Base-by-base conservation (phyloP, 2,113 vertebrate species). In the Dicrurus megarhynchus region DNA sequence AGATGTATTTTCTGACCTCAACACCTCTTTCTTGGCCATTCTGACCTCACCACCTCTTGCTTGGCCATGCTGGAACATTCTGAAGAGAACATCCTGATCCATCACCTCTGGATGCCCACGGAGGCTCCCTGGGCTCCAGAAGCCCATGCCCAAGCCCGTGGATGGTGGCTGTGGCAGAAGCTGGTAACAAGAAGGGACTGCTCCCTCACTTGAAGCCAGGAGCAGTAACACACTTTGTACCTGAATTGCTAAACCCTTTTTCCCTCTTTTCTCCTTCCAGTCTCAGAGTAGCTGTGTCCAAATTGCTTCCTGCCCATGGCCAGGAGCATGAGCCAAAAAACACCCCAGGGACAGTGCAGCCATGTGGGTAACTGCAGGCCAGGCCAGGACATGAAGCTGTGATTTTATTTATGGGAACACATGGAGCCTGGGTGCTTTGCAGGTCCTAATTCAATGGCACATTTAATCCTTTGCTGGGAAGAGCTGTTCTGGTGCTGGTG, bases 221-320 rank as follows among this genome's bases (percentile, higher is more conserved):
- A 57, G 13, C 2, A 7, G 23, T 44, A 35, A 7, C 39, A 56
- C 30, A 44, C 0, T 42, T 70, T 14, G 18, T 14, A 64, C 17
- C 16, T 39, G 16, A 18, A 22, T 22, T 67, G 2, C 27, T 78
- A 32, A 89, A 24, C 13, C 1, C 7, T 16, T 56, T 63, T 28
- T 5, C 8, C 18, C 22, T 84, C 37, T 86, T 55, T 90, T 63
- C 52, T 85, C 19, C 18, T 42, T 50, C 42, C 42, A 82, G 10
- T 30, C 30, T 39, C 0, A 0, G 24, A 11, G 5, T 55, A 35
- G 12, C 15, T 52, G 39, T 12, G 15, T 56, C 33, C 47, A 35
- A 76, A 32, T 16, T 32, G 6, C 30, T 11, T 81, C 47, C 27
- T 60, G 30, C 28, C 33, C 27, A 5, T 9, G 41, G 57, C 33